A percentile compares a stretch with the other conserved stretches of the same genome.
Evolutionary conservation across 2,113 vertebrate genomes (phyloP).

Genomic region (Laterallus jamaicensis): DNA sequence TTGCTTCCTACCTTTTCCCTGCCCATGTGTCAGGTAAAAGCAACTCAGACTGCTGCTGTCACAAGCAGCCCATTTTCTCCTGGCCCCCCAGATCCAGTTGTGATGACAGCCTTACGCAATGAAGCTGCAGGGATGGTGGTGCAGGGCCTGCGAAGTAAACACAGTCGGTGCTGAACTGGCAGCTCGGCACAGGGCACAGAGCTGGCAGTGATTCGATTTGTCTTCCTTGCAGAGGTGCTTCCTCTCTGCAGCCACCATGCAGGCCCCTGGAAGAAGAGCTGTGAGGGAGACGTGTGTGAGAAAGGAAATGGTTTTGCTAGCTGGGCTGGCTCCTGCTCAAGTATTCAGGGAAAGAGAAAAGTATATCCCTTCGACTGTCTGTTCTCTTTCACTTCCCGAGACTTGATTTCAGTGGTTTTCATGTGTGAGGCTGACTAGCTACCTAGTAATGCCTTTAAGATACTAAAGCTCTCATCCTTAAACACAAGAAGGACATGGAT

Average conservation of each 20-base stretch:
- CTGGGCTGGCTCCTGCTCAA: not conserved
- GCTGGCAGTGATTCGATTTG: not conserved
- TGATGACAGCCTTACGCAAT: not conserved
- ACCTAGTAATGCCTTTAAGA: not conserved
- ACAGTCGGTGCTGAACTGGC: not conserved
- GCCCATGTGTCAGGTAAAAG: not conserved
- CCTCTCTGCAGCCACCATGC: not conserved
- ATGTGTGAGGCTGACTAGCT: not conserved
- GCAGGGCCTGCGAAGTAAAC: not conserved
- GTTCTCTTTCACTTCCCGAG: not conserved
- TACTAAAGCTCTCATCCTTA: not conserved
- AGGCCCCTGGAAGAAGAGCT: not conserved
- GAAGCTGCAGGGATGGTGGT: not conserved
- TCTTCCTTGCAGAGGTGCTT: not conserved
- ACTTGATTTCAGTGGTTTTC: not conserved
- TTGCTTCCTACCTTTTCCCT: not conserved
- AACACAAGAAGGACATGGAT: not conserved
- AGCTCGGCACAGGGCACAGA: not conserved
- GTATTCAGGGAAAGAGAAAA: not conserved
- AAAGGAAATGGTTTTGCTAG: not conserved
- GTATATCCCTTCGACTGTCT: not conserved
- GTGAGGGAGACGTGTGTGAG: not conserved
- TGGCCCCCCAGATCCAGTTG: not conserved
- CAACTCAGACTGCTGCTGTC: not conserved
- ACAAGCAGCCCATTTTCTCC: not conserved